Conservation (phyloP, 1,140 invertebrate genomes). For the Riptortus pedestris region DNA sequence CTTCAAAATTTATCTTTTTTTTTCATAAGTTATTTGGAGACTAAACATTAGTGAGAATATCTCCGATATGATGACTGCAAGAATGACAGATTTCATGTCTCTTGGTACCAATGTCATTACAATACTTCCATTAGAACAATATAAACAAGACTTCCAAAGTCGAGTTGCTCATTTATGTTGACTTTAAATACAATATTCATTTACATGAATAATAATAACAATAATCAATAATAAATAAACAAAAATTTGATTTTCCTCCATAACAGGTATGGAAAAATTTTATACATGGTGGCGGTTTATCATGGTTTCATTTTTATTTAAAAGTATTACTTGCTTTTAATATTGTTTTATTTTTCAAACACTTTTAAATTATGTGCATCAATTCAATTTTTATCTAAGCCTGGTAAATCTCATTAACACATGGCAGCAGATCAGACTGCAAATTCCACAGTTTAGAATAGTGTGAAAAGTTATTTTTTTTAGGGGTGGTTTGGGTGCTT, state of each 20-base stretch:
- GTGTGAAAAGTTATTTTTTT: neutral
- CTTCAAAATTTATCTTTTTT: neutral
- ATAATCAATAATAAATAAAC: neutral
- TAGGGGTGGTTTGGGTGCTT: conserved; percentile 13
- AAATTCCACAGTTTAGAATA: neutral
- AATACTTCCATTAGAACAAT: no score
- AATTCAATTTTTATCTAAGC: neutral
- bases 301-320: neutral
- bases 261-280: neutral
- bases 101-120: neutral
- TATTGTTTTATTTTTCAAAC: neutral
- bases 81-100: neutral
- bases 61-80: neutral
- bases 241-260: neutral
- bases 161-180: neutral
- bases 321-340: neutral
- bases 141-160: no score
- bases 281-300: conserved; percentile 6
- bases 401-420: neutral
- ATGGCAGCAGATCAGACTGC: neutral
- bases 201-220: conserved; percentile 1
- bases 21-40: neutral
- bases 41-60: neutral
- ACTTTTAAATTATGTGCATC: conserved; percentile 1
- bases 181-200: neutral